Percentiles rank a stretch among this genome's conserved stretches.
phyloP scores from a whole-genome alignment of 2,113 vertebrate genomes.

The Okapia johnstoni region DNA sequence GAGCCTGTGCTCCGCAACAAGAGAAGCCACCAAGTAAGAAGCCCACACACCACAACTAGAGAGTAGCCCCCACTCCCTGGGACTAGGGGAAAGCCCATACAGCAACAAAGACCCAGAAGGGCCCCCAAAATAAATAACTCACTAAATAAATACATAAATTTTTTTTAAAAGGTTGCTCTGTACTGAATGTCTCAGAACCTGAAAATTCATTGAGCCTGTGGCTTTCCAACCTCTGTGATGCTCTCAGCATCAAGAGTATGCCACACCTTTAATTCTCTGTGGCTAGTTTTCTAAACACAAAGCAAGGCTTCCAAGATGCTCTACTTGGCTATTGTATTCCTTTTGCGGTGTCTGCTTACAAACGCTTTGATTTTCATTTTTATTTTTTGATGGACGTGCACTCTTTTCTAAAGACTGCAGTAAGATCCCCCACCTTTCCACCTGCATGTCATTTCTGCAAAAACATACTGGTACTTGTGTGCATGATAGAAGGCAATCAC shows the following conservation, averaged over 20 bases:
- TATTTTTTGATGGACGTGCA: no score
- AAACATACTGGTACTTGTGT: neutral
- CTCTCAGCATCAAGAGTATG: neutral
- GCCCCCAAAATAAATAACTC: neutral
- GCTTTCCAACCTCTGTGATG: neutral
- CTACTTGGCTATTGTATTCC: neutral
- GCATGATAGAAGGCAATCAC: neutral
- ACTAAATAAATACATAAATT: neutral
- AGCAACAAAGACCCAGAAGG: neutral
- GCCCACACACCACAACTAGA: neutral
- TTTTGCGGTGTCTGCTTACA: neutral
- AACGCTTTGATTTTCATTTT: neutral
- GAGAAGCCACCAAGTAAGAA: fast-evolving
- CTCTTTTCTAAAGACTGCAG: neutral
- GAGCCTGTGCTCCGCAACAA: neutral
- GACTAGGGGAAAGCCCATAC: neutral
- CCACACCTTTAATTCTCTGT: neutral
- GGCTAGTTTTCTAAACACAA: neutral
- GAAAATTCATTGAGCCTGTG: neutral
- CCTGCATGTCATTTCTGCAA: neutral
- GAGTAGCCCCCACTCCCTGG: neutral
- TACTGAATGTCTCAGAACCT: neutral
- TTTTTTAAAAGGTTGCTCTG: fast-evolving
- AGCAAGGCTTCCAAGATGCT: neutral
- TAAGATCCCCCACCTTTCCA: neutral